phyloP scores from a whole-genome alignment of 2,113 vertebrate species.

The Tringa solitaria region DNA sequence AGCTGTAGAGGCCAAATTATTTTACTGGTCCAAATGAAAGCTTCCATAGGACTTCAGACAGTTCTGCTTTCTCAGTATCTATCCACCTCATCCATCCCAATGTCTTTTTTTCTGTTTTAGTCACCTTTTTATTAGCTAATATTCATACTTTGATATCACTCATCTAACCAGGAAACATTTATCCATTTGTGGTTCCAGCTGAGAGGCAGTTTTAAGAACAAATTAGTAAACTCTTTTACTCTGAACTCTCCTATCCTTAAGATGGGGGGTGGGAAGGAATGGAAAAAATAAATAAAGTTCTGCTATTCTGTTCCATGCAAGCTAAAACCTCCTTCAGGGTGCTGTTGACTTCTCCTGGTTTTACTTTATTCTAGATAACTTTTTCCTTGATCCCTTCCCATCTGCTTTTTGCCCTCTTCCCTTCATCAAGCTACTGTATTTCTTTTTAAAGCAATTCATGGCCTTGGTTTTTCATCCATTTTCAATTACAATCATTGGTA shows the following conservation, averaged over 20 bases:
- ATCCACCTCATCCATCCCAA: not conserved
- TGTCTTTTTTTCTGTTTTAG: not conserved
- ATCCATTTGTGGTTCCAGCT: not conserved
- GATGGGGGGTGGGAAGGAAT: accelerated
- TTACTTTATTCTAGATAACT: not conserved
- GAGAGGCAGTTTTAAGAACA: not conserved
- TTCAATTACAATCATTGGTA: conserved; percentile 19
- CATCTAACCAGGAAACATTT: not conserved
- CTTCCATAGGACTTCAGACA: not conserved
- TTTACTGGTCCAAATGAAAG: not conserved
- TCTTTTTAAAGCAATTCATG: not conserved
- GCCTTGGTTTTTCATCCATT: conserved; percentile 6
- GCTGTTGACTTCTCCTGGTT: not conserved
- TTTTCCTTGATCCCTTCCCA: not conserved
- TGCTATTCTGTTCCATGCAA: not conserved
- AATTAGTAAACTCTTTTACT: not conserved
- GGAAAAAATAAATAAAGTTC: not conserved
- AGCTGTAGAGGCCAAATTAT: not conserved
- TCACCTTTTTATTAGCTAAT: not conserved
- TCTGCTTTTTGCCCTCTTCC: not conserved
- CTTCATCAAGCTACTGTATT: not conserved
- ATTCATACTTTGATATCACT: not conserved
- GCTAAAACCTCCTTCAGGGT: not conserved
- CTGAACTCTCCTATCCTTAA: not conserved
- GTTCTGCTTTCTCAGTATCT: not conserved